Conservation (phyloP, 2,113 vertebrate genomes). For the Saguinus imperator region DNA sequence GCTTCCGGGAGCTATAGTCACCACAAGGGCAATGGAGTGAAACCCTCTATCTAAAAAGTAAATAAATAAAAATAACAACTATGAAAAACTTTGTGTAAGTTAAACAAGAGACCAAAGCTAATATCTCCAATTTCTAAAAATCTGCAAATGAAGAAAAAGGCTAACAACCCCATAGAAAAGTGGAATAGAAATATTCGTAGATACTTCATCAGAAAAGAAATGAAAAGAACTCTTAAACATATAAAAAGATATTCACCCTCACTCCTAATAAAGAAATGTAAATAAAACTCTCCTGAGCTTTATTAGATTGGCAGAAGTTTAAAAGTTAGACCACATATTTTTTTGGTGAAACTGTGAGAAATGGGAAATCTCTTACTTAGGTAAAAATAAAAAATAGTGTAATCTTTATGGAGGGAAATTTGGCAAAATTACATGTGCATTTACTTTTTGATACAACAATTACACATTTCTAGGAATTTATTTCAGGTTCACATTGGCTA, state of each 20-base stretch:
- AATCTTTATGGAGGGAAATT: not conserved
- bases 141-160: not conserved
- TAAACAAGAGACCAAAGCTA: not conserved
- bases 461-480: not conserved
- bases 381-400: not conserved
- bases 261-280: not conserved
- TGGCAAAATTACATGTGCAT: not conserved
- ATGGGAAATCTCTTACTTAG: not conserved
- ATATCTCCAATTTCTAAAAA: not conserved
- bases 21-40: no score
- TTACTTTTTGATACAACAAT: not conserved
- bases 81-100: not conserved
- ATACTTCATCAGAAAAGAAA: not conserved
- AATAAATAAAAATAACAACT: not conserved
- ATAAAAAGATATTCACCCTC: not conserved
- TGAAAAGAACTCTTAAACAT: not conserved
- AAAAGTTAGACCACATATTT: not conserved
- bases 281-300: not conserved
- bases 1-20: no score
- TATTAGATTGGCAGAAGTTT: constrained; percentile 5
- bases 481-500: not conserved
- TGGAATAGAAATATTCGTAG: not conserved
- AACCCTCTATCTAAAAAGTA: no score
- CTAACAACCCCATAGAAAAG: not conserved
- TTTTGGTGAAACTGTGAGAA: not conserved